Evolutionary conservation across 2,113 vertebrate species (phyloP).

Genomic region (Mastomys coucha): DNA sequence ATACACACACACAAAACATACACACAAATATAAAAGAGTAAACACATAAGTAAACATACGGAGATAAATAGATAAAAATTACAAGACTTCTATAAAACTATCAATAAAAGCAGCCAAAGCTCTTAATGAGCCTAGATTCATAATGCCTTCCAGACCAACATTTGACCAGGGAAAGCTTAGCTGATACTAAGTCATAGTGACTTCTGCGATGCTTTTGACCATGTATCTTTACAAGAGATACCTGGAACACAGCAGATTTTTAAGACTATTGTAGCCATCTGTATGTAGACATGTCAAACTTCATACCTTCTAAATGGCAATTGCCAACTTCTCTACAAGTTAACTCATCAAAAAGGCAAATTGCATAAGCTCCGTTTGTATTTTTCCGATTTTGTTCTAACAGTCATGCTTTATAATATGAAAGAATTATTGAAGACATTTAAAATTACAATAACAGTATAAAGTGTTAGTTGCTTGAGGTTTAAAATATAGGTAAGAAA

Average conservation of each 20-base stretch:
- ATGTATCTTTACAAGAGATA: background rate
- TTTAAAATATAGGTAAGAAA: constrained; percentile 45
- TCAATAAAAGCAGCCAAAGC: background rate
- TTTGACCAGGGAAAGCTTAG: background rate
- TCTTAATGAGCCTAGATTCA: background rate
- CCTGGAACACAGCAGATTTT: background rate
- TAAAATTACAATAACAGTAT: background rate
- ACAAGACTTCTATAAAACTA: background rate
- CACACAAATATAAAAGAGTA: background rate
- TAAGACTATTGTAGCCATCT: background rate
- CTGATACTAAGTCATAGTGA: background rate
- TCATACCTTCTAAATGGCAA: background rate
- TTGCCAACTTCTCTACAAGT: background rate
- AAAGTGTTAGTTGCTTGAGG: background rate
- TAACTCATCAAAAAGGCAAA: background rate
- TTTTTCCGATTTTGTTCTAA: constrained; percentile 24
- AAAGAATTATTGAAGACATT: background rate
- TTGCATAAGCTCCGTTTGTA: background rate
- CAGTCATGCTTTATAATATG: background rate
- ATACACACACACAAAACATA: too few relatives aligned
- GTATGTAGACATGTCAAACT: background rate
- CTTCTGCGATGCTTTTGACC: background rate
- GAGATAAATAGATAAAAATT: background rate
- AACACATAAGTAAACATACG: background rate
- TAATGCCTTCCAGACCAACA: constrained; percentile 1